Conservation (phyloP, 2,113 vertebrate species). For the Zapus hudsonius region DNA sequence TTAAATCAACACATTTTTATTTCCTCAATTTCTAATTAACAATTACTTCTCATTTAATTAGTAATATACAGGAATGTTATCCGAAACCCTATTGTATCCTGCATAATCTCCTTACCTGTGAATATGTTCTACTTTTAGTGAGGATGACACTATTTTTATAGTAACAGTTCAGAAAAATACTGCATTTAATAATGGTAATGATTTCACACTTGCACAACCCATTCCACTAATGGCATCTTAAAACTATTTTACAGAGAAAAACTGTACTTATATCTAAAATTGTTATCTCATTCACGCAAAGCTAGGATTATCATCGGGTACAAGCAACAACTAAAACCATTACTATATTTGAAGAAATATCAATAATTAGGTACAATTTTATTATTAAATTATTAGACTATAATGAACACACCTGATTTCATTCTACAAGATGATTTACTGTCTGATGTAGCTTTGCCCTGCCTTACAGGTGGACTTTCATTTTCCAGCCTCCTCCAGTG, state of each 20-base stretch:
- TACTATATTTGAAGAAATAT: not conserved
- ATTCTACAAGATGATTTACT: slow-evolving; percentile 22
- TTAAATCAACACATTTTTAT: slow-evolving; percentile 71
- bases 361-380: slow-evolving; percentile 21
- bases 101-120: slow-evolving; percentile 57
- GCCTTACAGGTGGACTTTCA: not conserved
- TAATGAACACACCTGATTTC: slow-evolving; percentile 38
- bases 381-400: slow-evolving; percentile 38
- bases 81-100: slow-evolving; percentile 46
- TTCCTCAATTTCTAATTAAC: slow-evolving; percentile 71
- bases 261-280: slow-evolving; percentile 32
- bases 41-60: slow-evolving; percentile 71
- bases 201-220: slow-evolving; percentile 56
- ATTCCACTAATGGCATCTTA: slow-evolving; percentile 5
- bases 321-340: slow-evolving; percentile 51
- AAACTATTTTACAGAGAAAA: slow-evolving; percentile 42
- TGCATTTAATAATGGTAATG: slow-evolving; percentile 66
- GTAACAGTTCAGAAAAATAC: slow-evolving; percentile 60
- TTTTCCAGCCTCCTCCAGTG: not conserved
- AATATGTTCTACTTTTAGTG: slow-evolving; percentile 60
- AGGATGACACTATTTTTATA: slow-evolving; percentile 60
- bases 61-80: slow-evolving; percentile 35
- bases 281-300: slow-evolving; percentile 47
- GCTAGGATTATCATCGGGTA: slow-evolving; percentile 14
- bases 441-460: slow-evolving; percentile 11